phyloP scores from a whole-genome alignment of 2,797 vertebrate genomes.

The Sandelia bainsii region DNA sequence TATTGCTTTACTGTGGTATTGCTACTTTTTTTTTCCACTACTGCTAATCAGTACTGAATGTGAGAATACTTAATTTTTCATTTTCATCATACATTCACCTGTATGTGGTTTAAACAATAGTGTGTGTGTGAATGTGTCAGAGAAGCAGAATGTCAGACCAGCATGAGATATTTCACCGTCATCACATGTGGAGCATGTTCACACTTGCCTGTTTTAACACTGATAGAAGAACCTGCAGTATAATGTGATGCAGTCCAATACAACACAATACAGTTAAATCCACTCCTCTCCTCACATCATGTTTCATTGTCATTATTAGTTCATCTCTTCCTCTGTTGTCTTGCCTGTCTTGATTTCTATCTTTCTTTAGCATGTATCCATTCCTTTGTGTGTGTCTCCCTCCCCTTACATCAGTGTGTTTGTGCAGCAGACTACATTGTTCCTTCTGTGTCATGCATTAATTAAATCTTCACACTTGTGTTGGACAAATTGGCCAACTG shows the following conservation, averaged over 20 bases:
- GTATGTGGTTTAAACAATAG: too few relatives aligned
- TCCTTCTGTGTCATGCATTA: constrained; percentile 24
- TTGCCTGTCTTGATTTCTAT: background rate
- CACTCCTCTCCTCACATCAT: too few relatives aligned
- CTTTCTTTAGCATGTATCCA: background rate
- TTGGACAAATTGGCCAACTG: constrained; percentile 44
- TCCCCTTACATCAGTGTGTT: background rate
- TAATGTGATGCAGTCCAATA: background rate
- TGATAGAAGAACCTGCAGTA: background rate
- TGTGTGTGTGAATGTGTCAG: too few relatives aligned
- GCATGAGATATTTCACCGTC: too few relatives aligned
- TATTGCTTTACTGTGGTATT: too few relatives aligned
- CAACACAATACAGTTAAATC: background rate
- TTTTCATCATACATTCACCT: too few relatives aligned
- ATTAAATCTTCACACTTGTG: constrained; percentile 44
- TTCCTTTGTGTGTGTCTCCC: background rate
- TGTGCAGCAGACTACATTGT: background rate
- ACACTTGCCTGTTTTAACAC: background rate
- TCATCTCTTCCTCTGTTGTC: too few relatives aligned
- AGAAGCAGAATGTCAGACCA: background rate
- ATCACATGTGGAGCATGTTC: too few relatives aligned
- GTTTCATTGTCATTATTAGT: background rate
- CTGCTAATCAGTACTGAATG: too few relatives aligned
- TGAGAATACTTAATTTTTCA: too few relatives aligned
- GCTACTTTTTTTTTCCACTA: too few relatives aligned